phyloP scores from a whole-genome alignment of 2,888 invertebrate species.

The Stegana nigrithorax region DNA sequence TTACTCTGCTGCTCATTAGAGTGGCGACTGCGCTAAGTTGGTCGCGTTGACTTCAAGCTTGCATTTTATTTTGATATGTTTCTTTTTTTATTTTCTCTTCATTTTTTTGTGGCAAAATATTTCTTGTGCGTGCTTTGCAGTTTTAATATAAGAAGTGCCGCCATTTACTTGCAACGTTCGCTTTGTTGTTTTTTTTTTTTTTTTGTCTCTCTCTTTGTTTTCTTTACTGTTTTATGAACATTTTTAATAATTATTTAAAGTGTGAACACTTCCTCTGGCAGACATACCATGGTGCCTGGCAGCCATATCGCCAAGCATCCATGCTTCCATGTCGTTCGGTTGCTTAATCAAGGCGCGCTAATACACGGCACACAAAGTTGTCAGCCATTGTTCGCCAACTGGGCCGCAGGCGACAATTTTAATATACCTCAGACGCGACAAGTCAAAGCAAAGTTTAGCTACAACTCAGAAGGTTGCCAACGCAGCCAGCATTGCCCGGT shows the following conservation, averaged over 20 bases:
- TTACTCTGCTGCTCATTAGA: not conserved
- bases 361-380: too few species aligned
- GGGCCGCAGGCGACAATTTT: not conserved
- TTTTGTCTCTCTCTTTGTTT: not conserved
- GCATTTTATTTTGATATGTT: not conserved
- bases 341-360: too few species aligned
- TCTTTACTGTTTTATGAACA: too few species aligned
- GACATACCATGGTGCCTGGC: too few species aligned
- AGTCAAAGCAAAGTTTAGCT: not conserved
- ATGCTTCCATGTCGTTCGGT: too few species aligned
- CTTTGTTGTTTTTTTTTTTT: not conserved
- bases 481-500: not conserved
- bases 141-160: conserved; percentile 42
- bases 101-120: conserved; percentile 45
- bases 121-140: conserved; percentile 51
- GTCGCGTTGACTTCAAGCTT: not conserved
- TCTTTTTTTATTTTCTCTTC: conserved; percentile 21
- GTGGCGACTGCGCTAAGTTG: not conserved
- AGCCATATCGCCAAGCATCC: too few species aligned
- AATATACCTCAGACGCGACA: not conserved
- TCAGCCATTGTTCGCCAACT: not conserved
- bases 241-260: too few species aligned
- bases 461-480: not conserved
- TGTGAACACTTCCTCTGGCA: too few species aligned
- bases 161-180: not conserved